Percentiles rank a stretch among this genome's conserved stretches.
Evolutionary conservation across 2,113 vertebrate species (phyloP).

Genomic region (Centrocercus urophasianus): DNA sequence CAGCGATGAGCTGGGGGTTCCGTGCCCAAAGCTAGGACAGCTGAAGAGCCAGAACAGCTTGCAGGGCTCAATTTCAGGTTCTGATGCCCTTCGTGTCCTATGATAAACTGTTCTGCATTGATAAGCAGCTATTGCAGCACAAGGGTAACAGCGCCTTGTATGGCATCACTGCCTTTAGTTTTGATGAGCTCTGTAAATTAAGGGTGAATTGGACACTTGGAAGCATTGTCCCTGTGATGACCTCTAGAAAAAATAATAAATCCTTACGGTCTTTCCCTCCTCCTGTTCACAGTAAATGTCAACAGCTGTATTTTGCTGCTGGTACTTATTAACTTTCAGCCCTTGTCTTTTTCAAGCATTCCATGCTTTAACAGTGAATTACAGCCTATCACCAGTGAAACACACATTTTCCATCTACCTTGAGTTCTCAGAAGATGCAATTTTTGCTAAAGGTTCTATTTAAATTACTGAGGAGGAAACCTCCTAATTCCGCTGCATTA

Average conservation of each 20-base stretch:
- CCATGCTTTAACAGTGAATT: constrained; percentile 34
- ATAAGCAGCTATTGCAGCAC: not conserved
- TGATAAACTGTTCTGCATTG: not conserved
- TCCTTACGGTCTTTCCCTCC: not conserved
- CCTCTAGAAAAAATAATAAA: not conserved
- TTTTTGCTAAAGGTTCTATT: not conserved
- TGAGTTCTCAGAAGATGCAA: not conserved
- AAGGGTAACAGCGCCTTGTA: not conserved
- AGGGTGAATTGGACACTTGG: not conserved
- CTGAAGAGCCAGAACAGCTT: not conserved
- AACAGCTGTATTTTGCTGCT: constrained; percentile 54
- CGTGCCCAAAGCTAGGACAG: not conserved
- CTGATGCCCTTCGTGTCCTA: not conserved
- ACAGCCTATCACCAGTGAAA: constrained; percentile 4
- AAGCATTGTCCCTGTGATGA: not conserved
- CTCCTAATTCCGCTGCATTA: not conserved
- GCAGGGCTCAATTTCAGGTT: not conserved
- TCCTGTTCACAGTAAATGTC: constrained; percentile 25
- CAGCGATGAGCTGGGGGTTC: not conserved
- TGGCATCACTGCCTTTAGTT: not conserved
- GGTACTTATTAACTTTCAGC: constrained; percentile 54
- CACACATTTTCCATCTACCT: not conserved
- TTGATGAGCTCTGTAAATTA: constrained; percentile 16
- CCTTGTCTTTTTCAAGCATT: constrained; percentile 25
- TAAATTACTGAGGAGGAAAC: not conserved